A percentile compares a stretch with the other conserved stretches of the same genome.
Conservation (phyloP, 2,888 invertebrate species). For the Ectemnius lituratus region DNA sequence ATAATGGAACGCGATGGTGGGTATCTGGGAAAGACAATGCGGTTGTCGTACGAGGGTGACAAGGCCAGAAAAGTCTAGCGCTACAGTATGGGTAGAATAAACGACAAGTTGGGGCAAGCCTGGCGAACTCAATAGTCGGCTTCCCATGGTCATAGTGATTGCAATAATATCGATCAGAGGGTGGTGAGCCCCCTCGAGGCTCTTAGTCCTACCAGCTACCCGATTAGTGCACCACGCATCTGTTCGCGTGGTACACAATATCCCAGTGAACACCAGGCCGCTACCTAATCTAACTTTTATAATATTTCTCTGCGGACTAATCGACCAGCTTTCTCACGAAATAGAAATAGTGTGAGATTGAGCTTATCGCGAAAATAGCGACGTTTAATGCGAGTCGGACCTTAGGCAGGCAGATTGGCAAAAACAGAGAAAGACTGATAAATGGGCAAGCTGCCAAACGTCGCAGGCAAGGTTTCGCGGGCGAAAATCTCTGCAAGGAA, state of each 20-base stretch:
- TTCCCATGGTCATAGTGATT: slow-evolving; percentile 36
- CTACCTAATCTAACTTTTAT: too few relatives aligned
- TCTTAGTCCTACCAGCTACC: slow-evolving; percentile 36
- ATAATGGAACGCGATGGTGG: too few relatives aligned
- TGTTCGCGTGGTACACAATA: slow-evolving; percentile 57
- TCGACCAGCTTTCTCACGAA: too few relatives aligned
- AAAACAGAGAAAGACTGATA: not conserved
- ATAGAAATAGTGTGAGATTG: too few relatives aligned
- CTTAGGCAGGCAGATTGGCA: not conserved
- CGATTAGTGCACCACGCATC: slow-evolving; percentile 71
- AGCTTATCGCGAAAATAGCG: too few relatives aligned
- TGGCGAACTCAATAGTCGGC: slow-evolving; percentile 35
- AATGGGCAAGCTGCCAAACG: not conserved
- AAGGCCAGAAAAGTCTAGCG: not conserved
- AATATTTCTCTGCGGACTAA: too few relatives aligned
- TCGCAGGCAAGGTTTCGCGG: not conserved
- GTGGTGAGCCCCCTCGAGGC: slow-evolving; percentile 27
- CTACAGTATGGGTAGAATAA: not conserved
- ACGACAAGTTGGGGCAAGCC: not conserved
- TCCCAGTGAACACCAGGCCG: slow-evolving; percentile 12
- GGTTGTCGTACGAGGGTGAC: not conserved
- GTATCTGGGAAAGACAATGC: not conserved
- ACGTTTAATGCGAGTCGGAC: too few relatives aligned
- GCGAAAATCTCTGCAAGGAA: too few relatives aligned
- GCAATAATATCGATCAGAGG: slow-evolving; percentile 61